These are phyloP conservation scores for Myiozetetes cayanensis DNA, from an alignment of 2,113 vertebrate species.

Conservation along the genomic window DNA sequence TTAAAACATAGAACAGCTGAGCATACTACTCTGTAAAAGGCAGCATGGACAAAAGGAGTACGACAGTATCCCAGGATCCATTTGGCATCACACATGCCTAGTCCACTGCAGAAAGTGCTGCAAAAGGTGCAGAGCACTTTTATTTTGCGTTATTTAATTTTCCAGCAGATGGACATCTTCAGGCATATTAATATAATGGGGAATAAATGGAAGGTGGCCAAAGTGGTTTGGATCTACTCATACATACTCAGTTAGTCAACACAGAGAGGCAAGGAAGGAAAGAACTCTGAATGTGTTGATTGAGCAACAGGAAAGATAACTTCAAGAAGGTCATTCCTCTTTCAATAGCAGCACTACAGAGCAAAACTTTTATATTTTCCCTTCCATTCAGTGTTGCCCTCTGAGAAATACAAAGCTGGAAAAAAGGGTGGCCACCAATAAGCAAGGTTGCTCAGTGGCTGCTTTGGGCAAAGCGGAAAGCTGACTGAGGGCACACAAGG, in stretches of 20 bases:
- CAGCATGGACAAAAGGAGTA: neutral
- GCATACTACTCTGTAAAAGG: neutral
- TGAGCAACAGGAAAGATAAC: neutral
- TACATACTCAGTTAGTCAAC: neutral
- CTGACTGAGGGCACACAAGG: neutral
- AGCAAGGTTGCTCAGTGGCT: neutral
- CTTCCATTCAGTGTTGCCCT: neutral
- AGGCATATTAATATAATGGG: neutral
- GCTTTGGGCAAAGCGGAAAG: neutral
- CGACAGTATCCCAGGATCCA: neutral
- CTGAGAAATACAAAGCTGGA: neutral
- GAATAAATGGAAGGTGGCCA: neutral
- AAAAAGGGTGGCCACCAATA: neutral
- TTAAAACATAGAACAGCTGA: neutral
- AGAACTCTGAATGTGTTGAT: rapidly evolving
- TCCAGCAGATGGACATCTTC: neutral
- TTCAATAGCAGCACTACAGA: neutral
- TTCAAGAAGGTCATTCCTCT: neutral
- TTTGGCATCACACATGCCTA: neutral
- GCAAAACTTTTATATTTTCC: neutral
- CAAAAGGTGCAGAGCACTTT: neutral
- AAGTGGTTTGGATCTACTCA: neutral
- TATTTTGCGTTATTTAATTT: neutral
- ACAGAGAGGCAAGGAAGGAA: neutral
- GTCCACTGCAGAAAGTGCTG: neutral